Percentiles rank a stretch among this genome's conserved stretches.
Conservation (phyloP, 2,888 invertebrate genomes). For the Dryocosmus kuriphilus region DNA sequence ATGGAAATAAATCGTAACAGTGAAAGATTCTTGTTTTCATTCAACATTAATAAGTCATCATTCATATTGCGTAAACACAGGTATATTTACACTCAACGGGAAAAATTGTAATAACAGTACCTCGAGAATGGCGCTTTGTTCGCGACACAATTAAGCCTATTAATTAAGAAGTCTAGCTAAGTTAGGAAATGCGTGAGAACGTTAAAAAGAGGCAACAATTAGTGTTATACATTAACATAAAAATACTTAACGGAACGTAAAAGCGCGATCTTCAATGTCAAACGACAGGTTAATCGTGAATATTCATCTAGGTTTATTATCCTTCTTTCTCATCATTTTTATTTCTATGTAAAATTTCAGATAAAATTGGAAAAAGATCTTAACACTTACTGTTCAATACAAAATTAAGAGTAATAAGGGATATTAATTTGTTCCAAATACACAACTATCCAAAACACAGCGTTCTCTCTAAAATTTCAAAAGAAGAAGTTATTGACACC, state of each 20-base stretch:
- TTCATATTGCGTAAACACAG: not conserved
- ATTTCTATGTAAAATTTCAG: too few species aligned
- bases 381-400: too few species aligned
- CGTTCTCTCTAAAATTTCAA: too few species aligned
- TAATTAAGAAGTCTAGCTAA: constrained; percentile 31
- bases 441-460: too few species aligned
- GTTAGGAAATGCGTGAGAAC: constrained; percentile 15
- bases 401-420: too few species aligned
- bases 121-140: constrained; percentile 14
- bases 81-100: not conserved
- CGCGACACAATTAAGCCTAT: constrained; percentile 29
- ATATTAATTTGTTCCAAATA: too few species aligned
- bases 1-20: not conserved
- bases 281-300: not conserved
- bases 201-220: constrained; percentile 12
- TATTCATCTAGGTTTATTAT: not conserved
- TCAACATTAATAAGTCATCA: not conserved
- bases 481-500: too few species aligned
- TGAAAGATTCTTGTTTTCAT: not conserved
- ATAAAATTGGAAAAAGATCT: too few species aligned
- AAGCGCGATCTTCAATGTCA: constrained; percentile 6
- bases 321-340: too few species aligned
- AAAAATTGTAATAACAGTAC: constrained; percentile 21
- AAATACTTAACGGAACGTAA: constrained; percentile 36
- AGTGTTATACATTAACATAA: constrained; percentile 34